phyloP scores from a whole-genome alignment of 2,113 vertebrate species.

The Actenoides hombroni region DNA sequence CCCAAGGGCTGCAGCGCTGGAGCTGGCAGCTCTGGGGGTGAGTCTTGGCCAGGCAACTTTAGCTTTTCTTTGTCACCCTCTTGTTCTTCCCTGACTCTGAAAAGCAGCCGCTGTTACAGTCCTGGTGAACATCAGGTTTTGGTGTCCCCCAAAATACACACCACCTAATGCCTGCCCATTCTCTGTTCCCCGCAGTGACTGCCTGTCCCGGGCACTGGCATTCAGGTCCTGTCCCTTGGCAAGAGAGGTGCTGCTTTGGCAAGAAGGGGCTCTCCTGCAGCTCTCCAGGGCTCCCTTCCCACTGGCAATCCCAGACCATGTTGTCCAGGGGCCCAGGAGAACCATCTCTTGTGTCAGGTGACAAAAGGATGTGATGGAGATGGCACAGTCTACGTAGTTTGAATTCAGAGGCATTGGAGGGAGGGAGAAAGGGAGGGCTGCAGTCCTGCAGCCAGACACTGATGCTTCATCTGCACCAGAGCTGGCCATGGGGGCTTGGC shows the following conservation, averaged over 20 bases:
- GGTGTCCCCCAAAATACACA: neutral
- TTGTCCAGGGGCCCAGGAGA: neutral
- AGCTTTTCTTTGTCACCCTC: neutral
- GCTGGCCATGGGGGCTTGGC: neutral
- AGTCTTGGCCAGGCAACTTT: neutral
- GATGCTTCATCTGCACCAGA: neutral
- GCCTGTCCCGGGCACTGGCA: too few relatives aligned
- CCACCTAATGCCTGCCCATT: too few relatives aligned
- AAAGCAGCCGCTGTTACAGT: neutral
- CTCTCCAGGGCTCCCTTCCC: neutral
- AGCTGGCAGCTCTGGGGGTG: neutral
- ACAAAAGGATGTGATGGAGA: neutral
- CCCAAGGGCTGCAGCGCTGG: neutral
- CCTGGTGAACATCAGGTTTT: neutral
- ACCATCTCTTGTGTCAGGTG: neutral
- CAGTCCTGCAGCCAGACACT: neutral
- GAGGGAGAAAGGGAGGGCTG: neutral
- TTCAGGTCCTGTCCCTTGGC: too few relatives aligned
- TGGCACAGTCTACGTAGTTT: accelerated
- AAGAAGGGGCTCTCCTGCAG: neutral
- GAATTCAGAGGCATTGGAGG: neutral
- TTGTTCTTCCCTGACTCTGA: neutral
- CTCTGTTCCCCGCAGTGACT: too few relatives aligned
- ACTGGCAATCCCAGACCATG: neutral
- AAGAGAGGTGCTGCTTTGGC: neutral